A percentile compares a stretch with the other conserved stretches of the same genome.
These are phyloP conservation scores for Butorides virescens DNA, from an alignment of 2,113 vertebrate species.

Conservation along the genomic window DNA sequence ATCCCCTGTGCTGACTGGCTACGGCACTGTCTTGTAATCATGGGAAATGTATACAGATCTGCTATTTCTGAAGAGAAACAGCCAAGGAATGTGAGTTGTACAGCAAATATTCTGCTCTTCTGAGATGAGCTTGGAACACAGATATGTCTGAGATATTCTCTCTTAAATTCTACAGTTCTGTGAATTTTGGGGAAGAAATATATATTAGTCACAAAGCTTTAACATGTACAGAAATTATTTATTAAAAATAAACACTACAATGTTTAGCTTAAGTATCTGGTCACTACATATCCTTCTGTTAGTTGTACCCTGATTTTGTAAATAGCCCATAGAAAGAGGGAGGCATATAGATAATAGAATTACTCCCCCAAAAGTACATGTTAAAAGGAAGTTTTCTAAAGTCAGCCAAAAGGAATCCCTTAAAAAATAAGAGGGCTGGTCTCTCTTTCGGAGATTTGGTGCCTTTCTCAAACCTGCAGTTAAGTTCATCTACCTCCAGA, in stretches of 20 bases:
- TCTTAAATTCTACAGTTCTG: background rate
- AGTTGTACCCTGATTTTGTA: background rate
- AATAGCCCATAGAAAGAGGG: background rate
- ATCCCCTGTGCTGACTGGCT: background rate
- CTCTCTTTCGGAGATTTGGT: background rate
- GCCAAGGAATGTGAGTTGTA: background rate
- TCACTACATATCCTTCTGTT: background rate
- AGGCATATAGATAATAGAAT: background rate
- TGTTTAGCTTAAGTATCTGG: background rate
- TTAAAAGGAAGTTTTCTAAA: background rate
- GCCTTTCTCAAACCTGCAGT: background rate
- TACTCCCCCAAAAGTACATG: rapidly evolving
- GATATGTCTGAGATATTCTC: background rate
- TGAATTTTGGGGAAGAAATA: background rate
- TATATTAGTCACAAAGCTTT: background rate
- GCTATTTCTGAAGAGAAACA: background rate
- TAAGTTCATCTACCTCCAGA: background rate
- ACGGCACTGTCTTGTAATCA: background rate
- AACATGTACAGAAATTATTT: background rate
- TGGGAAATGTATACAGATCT: background rate
- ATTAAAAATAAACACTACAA: background rate
- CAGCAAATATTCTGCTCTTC: background rate
- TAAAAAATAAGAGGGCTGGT: background rate
- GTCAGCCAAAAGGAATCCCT: background rate
- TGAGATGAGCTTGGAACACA: background rate